Evolutionary conservation across 1,140 invertebrate species (phyloP).

Genomic region (Trichoplusia ni): DNA sequence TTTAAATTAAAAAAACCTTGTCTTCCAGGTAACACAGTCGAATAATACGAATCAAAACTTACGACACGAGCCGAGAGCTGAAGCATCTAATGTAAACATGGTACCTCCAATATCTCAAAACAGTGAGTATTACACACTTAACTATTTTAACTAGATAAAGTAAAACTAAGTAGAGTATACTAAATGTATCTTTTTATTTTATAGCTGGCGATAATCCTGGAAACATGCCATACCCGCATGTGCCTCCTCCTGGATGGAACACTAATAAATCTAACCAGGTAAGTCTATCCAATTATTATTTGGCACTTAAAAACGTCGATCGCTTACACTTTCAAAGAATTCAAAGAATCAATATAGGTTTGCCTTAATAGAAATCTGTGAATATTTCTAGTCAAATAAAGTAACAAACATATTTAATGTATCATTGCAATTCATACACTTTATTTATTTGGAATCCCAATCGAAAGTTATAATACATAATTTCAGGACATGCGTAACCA

Average conservation of each 20-base stretch:
- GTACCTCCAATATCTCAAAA: slow-evolving; percentile 59
- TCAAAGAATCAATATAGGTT: no score
- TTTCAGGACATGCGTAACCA: slow-evolving; percentile 74
- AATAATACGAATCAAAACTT: slow-evolving; percentile 58
- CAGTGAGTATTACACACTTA: slow-evolving; percentile 43
- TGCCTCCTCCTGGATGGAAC: slow-evolving; percentile 65
- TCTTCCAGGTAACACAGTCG: slow-evolving; percentile 47
- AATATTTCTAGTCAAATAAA: no score
- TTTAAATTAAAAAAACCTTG: not conserved
- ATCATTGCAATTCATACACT: no score
- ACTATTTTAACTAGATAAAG: not conserved
- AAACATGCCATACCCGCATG: slow-evolving; percentile 57
- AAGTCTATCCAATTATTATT: not conserved
- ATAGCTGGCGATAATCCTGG: slow-evolving; percentile 52
- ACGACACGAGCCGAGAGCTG: slow-evolving; percentile 58
- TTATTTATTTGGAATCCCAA: no score
- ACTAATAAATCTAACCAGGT: slow-evolving; percentile 70
- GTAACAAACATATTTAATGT: no score
- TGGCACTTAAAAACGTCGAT: no score
- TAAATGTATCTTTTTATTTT: slow-evolving; percentile 27
- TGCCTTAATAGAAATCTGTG: no score
- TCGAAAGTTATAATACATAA: slow-evolving; percentile 15
- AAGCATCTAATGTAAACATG: slow-evolving; percentile 62
- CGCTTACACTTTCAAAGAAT: no score
- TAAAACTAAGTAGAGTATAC: no score